Base-by-base conservation (phyloP, 2,113 vertebrate genomes). In the Anarhynchus alexandrinus region DNA sequence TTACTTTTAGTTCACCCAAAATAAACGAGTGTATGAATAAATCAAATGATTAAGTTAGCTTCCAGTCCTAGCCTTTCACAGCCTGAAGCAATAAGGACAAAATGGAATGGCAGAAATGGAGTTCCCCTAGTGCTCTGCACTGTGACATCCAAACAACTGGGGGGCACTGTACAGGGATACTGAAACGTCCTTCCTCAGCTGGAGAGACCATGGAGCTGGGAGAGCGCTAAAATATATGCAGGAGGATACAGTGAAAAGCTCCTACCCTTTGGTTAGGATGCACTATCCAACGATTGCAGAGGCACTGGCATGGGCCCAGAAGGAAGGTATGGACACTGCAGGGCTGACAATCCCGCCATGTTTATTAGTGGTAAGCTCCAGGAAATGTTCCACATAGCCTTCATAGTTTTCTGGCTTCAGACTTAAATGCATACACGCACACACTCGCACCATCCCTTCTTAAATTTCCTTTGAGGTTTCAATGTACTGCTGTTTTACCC, bases 321-420 rank as follows among this genome's bases (percentile, higher is more conserved):
- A 30, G 36, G 79, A 94, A 88, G 71, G 82, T 36, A 88, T 72
- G 95, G 94, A 74, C 86, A 47, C 64, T 38, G 72, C 69, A 51
- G 47, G 87, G 59, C 76, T 92, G 95, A 83, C 90, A 86, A 77
- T 95, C 94, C 73, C 49, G 32, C 94, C 95, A 93, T 64, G 54
- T 94, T 90, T 88, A 86, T 93, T 82, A 70, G 90, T 30, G 8
- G 90, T 93, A 90, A 96, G 93, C 91, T 90, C 69, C 92, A 97
- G 95, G 95, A 96, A 97, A 96, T 95, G 94, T 96, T 97, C 92
- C 82, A 94, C 96, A 96, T 96, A 97, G 89, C 95, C 95, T 51
- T 97, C 94, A 96, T 94, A 97, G 85, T 4, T 93, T 64, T 81
- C 90, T 93, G 85, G 90, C 87, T 95, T 90, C 79, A 69, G 90